A percentile compares a stretch with the other conserved stretches of the same genome.
phyloP scores from a whole-genome alignment of 2,888 invertebrate genomes.

The Rotaria macrura region DNA sequence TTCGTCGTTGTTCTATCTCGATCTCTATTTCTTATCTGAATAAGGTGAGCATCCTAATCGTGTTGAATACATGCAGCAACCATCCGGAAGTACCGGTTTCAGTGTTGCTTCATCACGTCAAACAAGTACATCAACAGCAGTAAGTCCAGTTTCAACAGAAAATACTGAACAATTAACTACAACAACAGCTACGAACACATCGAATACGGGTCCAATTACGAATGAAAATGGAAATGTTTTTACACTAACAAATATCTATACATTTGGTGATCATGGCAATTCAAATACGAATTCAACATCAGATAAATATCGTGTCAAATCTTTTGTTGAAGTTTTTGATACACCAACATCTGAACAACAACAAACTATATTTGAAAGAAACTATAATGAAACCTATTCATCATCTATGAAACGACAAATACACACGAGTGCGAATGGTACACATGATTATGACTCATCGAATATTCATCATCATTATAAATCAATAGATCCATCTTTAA shows the following conservation, averaged over 20 bases:
- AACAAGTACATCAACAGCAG: neutral
- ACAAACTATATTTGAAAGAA: neutral
- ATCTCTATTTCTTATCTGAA: neutral
- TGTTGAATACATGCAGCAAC: neutral
- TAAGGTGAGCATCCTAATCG: neutral
- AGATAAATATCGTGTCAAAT: neutral
- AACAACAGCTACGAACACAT: neutral
- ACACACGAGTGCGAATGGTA: neutral
- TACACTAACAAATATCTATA: neutral
- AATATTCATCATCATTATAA: neutral
- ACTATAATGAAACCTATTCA: neutral
- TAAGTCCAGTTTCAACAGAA: neutral
- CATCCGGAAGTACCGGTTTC: neutral
- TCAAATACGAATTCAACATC: neutral
- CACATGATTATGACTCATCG: neutral
- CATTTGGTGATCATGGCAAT: neutral
- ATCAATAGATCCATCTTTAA: neutral
- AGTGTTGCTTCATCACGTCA: neutral
- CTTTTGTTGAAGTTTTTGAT: slow-evolving; percentile 17
- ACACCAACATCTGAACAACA: neutral
- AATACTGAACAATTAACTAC: neutral
- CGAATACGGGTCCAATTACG: neutral
- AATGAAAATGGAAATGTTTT: neutral
- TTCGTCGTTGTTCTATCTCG: neutral
- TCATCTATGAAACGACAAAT: neutral